A percentile compares a stretch with the other conserved stretches of the same genome.
phyloP scores from a whole-genome alignment of 2,113 vertebrate genomes.

The Coryphaenoides rupestris region DNA sequence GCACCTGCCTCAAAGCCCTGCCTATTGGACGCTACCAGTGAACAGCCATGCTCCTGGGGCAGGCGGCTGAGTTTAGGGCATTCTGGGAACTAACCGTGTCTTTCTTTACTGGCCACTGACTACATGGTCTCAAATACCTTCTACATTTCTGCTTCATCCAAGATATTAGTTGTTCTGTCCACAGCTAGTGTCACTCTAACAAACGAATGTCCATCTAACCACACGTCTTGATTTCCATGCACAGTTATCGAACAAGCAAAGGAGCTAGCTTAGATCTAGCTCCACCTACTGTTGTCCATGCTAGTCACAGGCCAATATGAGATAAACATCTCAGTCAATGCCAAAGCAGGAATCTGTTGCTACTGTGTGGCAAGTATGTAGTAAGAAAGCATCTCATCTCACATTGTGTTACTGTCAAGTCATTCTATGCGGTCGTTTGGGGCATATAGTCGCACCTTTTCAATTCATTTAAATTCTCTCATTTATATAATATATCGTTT shows the following conservation, averaged over 20 bases:
- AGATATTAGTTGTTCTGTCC: too few species aligned
- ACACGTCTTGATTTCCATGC: too few species aligned
- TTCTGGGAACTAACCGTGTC: conserved; percentile 28
- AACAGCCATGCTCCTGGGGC: conserved; percentile 24
- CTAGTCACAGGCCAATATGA: neutral
- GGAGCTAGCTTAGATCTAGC: too few species aligned
- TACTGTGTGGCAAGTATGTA: neutral
- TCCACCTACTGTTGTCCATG: too few species aligned
- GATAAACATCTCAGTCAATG: neutral
- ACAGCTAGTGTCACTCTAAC: too few species aligned
- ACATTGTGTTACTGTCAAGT: too few species aligned
- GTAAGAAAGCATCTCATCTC: neutral
- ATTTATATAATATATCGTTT: too few species aligned
- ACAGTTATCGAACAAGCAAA: too few species aligned
- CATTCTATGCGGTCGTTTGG: too few species aligned
- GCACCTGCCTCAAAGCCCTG: conserved; percentile 86
- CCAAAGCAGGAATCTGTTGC: neutral
- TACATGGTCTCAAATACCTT: conserved; percentile 13
- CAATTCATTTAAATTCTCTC: conserved; percentile 10
- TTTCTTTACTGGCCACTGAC: conserved; percentile 10
- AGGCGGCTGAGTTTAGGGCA: conserved; percentile 10
- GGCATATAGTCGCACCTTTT: conserved; percentile 25
- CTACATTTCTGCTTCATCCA: conserved; percentile 21
- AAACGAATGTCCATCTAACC: too few species aligned
- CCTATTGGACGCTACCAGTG: conserved; percentile 88